These are phyloP conservation scores for Tragelaphus scriptus DNA, from an alignment of 2,113 vertebrate species.

Conservation along the genomic window DNA sequence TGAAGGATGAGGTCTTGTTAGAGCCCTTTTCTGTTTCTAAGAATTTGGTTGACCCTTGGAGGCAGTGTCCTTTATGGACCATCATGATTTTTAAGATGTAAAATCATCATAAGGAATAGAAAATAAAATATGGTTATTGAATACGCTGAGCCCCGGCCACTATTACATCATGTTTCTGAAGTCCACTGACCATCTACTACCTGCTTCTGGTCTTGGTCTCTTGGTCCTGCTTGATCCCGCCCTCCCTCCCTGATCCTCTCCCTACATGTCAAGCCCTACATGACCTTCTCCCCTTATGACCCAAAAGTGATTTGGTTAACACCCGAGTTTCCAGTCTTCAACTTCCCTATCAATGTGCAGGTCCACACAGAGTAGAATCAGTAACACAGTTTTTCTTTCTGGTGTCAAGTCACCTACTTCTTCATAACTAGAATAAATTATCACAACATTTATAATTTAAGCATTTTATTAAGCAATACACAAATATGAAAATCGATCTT, in stretches of 20 bases:
- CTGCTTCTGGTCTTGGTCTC: background rate
- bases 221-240: background rate
- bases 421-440: background rate
- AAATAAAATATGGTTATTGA: background rate
- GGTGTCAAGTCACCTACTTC: background rate
- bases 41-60: background rate
- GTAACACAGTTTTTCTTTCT: background rate
- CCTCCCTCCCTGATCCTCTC: background rate
- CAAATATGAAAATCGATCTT: background rate
- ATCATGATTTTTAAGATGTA: background rate
- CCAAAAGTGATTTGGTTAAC: background rate
- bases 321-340: background rate
- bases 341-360: background rate
- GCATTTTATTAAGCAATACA: background rate
- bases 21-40: background rate
- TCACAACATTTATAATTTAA: background rate
- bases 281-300: background rate
- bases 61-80: background rate
- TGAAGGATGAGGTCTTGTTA: background rate
- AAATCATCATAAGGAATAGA: background rate
- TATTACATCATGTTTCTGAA: background rate
- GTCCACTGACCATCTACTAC: background rate
- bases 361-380: background rate
- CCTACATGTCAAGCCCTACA: background rate
- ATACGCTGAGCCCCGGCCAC: background rate